Percentiles rank a stretch among this genome's conserved stretches.
Evolutionary conservation across 1,140 invertebrate genomes (phyloP).

Genomic region (Cydia pomonella): DNA sequence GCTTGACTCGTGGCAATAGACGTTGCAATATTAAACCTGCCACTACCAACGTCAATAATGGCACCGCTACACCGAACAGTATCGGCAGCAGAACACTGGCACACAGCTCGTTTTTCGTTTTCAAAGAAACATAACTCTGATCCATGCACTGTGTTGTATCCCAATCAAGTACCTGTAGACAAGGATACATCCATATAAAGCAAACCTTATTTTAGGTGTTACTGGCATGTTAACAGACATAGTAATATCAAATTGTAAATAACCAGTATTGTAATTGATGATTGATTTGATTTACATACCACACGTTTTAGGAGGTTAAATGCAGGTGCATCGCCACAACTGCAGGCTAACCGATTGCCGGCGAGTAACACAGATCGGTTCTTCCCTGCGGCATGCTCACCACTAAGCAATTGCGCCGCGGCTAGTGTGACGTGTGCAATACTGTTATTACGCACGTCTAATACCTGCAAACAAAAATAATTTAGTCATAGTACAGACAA

Average conservation of each 20-base stretch:
- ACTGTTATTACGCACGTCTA: slow-evolving; percentile 1
- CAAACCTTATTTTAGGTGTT: not conserved
- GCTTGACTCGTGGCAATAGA: slow-evolving; percentile 16
- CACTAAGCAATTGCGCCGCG: not conserved
- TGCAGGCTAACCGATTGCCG: not conserved
- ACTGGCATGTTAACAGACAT: too few relatives aligned
- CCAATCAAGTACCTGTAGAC: not conserved
- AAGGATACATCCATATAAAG: not conserved
- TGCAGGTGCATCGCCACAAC: not conserved
- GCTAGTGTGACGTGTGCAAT: not conserved
- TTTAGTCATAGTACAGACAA: not conserved
- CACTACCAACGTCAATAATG: not conserved
- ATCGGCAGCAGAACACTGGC: not conserved
- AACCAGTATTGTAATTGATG: not conserved
- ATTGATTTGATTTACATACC: not conserved
- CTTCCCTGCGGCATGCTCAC: not conserved
- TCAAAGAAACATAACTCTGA: not conserved
- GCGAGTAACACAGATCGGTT: not conserved
- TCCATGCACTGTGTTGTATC: not conserved
- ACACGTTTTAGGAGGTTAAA: not conserved
- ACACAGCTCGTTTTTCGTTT: not conserved
- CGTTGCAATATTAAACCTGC: not conserved
- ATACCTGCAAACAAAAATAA: not conserved
- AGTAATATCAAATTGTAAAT: not conserved
- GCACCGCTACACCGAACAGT: not conserved